phyloP scores from a whole-genome alignment of 1,140 invertebrate genomes.

The Micrasema longulum region DNA sequence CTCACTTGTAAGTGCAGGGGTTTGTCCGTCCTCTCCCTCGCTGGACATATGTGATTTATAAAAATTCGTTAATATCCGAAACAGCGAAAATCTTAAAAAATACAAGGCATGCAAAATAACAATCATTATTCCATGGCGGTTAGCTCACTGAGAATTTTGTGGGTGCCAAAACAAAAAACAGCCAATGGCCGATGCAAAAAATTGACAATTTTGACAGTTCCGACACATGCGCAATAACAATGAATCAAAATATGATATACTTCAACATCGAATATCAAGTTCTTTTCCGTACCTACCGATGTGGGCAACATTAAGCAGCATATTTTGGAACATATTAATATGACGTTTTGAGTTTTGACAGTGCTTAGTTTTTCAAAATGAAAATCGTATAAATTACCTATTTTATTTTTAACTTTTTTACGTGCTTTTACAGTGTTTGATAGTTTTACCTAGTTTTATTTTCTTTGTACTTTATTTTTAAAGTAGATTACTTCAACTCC shows the following conservation, averaged over 20 bases:
- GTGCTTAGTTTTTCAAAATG: too few relatives aligned
- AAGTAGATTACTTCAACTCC: too few relatives aligned
- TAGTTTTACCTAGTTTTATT: too few relatives aligned
- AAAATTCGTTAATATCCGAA: not conserved
- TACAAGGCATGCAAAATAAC: constrained; percentile 19
- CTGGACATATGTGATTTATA: not conserved
- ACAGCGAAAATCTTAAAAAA: constrained; percentile 13
- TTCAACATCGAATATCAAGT: too few relatives aligned
- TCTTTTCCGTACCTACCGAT: too few relatives aligned
- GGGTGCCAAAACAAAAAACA: constrained; percentile 32
- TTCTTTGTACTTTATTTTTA: too few relatives aligned
- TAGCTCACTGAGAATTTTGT: constrained; percentile 17
- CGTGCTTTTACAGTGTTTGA: too few relatives aligned
- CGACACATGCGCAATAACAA: not conserved
- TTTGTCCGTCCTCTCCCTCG: not conserved
- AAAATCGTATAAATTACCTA: too few relatives aligned
- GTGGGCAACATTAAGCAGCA: too few relatives aligned
- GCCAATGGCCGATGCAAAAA: not conserved
- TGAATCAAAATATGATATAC: not conserved
- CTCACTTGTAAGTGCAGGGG: constrained; percentile 3
- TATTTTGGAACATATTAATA: too few relatives aligned
- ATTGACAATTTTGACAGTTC: constrained; percentile 5
- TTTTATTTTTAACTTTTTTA: too few relatives aligned
- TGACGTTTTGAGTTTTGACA: too few relatives aligned
- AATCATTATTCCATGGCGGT: constrained; percentile 34